phyloP scores from a whole-genome alignment of 2,797 vertebrate genomes.

The Rhynchotus rufescens region DNA sequence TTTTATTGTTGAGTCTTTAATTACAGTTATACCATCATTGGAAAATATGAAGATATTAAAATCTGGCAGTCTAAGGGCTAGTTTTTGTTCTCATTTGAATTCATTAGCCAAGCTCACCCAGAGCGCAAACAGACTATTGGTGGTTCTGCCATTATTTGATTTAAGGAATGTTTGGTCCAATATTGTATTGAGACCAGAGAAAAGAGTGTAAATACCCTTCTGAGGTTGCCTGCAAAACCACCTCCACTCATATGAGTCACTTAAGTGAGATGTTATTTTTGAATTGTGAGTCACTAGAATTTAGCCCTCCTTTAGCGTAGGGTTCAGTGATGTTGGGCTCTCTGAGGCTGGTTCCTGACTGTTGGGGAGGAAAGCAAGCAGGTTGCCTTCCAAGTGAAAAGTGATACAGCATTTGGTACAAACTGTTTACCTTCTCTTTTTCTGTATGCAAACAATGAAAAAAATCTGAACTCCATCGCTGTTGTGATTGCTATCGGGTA shows the following conservation, averaged over 20 bases:
- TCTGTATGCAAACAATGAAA: background rate
- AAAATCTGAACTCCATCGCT: background rate
- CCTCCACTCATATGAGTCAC: accelerated
- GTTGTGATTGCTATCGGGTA: background rate
- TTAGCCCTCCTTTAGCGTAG: background rate
- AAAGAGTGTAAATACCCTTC: background rate
- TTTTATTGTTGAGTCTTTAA: background rate
- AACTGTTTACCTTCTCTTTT: background rate
- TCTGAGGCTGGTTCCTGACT: background rate
- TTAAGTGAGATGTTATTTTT: background rate
- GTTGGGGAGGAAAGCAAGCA: background rate
- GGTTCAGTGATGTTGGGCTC: background rate
- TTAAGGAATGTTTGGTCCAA: background rate
- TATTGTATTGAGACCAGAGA: background rate
- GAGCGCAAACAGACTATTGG: background rate
- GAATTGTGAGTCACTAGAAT: background rate
- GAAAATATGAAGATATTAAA: constrained; percentile 64
- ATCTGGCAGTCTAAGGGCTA: background rate
- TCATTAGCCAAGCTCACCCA: constrained; percentile 19
- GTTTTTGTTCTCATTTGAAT: constrained; percentile 51
- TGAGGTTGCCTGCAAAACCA: background rate
- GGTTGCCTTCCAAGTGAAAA: background rate
- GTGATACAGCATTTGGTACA: background rate
- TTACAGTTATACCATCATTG: constrained; percentile 52
- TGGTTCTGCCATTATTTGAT: constrained; percentile 17